phyloP scores from a whole-genome alignment of 2,888 invertebrate species.

The Pyrrhosoma nymphula region DNA sequence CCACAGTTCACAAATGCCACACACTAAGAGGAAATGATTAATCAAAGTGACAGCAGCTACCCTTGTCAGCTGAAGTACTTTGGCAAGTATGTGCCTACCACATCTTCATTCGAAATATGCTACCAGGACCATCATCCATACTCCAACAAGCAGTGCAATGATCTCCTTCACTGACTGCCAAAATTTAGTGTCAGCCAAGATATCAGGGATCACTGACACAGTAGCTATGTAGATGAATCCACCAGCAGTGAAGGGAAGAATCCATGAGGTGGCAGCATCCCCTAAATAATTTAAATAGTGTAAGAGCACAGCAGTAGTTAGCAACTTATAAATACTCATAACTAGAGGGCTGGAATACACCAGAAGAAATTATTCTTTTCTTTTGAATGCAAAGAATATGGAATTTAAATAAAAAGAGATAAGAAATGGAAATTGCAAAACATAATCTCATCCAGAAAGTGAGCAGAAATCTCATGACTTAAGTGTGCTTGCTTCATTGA shows the following conservation, averaged over 20 bases:
- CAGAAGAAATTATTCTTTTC: too few relatives aligned
- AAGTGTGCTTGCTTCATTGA: too few relatives aligned
- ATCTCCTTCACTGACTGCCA: conserved; percentile 96
- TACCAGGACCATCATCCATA: conserved; percentile 97
- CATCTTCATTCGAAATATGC: conserved; percentile 85
- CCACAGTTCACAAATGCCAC: background rate
- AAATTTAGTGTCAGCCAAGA: conserved; percentile 92
- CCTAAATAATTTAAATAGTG: conserved; percentile 76
- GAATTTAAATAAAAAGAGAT: too few relatives aligned
- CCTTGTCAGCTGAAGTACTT: background rate
- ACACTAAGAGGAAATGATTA: background rate
- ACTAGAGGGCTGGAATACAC: too few relatives aligned
- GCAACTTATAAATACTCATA: too few relatives aligned
- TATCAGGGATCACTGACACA: conserved; percentile 98
- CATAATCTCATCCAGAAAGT: too few relatives aligned
- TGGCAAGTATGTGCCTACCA: background rate
- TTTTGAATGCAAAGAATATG: too few relatives aligned
- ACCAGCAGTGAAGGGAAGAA: conserved; percentile 98
- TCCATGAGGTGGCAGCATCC: conserved; percentile 88
- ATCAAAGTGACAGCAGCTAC: background rate
- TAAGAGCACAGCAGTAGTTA: background rate
- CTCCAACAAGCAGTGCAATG: conserved; percentile 91
- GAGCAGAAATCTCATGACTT: too few relatives aligned
- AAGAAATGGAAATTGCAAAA: too few relatives aligned
- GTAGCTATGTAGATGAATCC: conserved; percentile 99